Percentiles rank a stretch among this genome's conserved stretches.
Conservation (phyloP, 2,888 invertebrate species). For the Spilarctia lutea region DNA sequence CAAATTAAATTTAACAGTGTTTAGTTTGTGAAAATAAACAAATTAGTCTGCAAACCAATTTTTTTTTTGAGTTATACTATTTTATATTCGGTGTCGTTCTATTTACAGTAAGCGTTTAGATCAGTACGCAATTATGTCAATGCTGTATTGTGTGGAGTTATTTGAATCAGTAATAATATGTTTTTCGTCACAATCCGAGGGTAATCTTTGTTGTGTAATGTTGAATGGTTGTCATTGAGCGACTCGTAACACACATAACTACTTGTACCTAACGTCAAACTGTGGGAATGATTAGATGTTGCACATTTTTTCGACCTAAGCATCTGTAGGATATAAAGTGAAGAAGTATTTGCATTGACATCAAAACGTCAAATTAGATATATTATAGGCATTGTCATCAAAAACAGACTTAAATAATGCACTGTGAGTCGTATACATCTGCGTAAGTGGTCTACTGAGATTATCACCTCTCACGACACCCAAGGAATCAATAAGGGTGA, state of each 20-base stretch:
- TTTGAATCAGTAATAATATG: slow-evolving; percentile 64
- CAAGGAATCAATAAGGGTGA: no score
- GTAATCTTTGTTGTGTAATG: slow-evolving; percentile 75
- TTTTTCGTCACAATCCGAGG: slow-evolving; percentile 70
- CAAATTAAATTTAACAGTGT: slow-evolving; percentile 21
- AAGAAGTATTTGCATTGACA: not conserved
- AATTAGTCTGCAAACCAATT: slow-evolving; percentile 39
- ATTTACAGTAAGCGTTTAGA: slow-evolving; percentile 39
- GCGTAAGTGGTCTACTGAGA: no score
- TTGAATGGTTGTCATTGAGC: slow-evolving; percentile 66
- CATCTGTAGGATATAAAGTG: not conserved
- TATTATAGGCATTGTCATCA: not conserved
- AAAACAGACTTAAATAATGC: no score
- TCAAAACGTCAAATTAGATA: not conserved
- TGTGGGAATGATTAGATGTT: slow-evolving; percentile 8
- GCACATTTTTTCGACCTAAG: not conserved
- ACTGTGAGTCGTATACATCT: no score
- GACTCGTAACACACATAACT: slow-evolving; percentile 32
- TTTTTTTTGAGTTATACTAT: slow-evolving; percentile 18
- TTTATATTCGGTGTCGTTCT: slow-evolving; percentile 17
- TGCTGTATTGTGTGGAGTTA: slow-evolving; percentile 50
- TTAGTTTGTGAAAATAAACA: slow-evolving; percentile 36
- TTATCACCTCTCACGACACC: no score
- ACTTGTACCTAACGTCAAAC: slow-evolving; percentile 12
- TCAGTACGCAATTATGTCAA: slow-evolving; percentile 38